phyloP scores from a whole-genome alignment of 2,113 vertebrate genomes.

The Pongo pygmaeus region DNA sequence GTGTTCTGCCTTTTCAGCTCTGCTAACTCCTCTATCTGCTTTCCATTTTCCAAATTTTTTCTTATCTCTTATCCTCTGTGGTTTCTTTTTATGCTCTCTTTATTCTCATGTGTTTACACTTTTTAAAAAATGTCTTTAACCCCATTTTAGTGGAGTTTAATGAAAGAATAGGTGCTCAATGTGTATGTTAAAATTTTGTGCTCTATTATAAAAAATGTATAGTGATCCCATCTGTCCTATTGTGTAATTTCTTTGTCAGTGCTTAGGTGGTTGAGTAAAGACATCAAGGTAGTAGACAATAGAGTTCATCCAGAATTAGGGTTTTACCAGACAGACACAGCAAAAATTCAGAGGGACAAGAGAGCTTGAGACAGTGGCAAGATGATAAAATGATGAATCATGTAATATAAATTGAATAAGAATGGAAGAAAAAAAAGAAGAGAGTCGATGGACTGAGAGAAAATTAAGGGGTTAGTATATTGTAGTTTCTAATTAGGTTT shows the following conservation, averaged over 20 bases:
- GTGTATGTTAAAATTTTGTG: slow-evolving; percentile 20
- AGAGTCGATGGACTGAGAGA: not conserved
- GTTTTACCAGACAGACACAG: slow-evolving; percentile 1
- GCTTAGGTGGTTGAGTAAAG: not conserved
- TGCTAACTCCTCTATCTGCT: not conserved
- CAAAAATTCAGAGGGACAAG: slow-evolving; percentile 12
- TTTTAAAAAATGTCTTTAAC: not conserved
- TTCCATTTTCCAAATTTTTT: slow-evolving; percentile 24
- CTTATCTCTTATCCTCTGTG: not conserved
- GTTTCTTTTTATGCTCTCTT: not conserved
- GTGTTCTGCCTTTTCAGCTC: not conserved
- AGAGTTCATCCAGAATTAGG: not conserved
- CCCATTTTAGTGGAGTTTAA: not conserved
- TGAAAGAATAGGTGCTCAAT: not conserved
- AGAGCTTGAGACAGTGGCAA: not conserved
- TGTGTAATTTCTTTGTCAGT: slow-evolving; percentile 40
- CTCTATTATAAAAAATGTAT: slow-evolving; percentile 6
- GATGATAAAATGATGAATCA: slow-evolving; percentile 28
- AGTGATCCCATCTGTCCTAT: not conserved
- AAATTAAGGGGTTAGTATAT: not conserved
- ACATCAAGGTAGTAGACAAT: not conserved
- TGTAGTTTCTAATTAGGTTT: not conserved
- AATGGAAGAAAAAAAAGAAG: not conserved
- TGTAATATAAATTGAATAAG: not conserved
- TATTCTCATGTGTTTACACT: not conserved